phyloP scores from a whole-genome alignment of 2,113 vertebrate species.

The Chaetorhynchus papuensis region DNA sequence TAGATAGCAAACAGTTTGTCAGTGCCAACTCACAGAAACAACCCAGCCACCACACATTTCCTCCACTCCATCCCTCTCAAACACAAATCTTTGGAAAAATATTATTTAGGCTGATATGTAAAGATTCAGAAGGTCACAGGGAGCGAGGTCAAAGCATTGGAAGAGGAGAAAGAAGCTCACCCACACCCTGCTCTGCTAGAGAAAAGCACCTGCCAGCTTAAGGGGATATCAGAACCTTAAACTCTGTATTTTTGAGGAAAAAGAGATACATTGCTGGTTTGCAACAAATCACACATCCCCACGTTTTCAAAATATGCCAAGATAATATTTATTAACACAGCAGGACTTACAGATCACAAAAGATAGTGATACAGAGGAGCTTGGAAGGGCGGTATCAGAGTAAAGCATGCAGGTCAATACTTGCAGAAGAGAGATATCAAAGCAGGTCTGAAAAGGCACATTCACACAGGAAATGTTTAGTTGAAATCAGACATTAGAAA shows the following conservation, averaged over 20 bases:
- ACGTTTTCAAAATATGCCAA: slow-evolving; percentile 93
- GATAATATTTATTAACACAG: slow-evolving; percentile 98
- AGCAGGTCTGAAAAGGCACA: slow-evolving; percentile 92
- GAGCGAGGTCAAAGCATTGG: neutral
- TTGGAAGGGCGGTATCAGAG: slow-evolving; percentile 67
- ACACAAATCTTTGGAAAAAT: neutral
- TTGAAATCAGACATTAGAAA: slow-evolving; percentile 74
- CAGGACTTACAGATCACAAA: slow-evolving; percentile 92
- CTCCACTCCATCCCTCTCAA: neutral
- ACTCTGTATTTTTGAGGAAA: neutral
- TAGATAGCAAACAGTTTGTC: neutral
- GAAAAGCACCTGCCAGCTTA: neutral
- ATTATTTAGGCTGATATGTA: neutral
- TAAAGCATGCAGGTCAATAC: slow-evolving; percentile 79
- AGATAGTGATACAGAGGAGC: slow-evolving; percentile 88
- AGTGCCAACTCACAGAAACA: neutral
- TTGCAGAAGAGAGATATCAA: slow-evolving; percentile 76
- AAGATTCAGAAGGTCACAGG: neutral
- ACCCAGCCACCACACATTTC: neutral
- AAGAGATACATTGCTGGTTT: slow-evolving; percentile 35
- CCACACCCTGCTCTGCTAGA: neutral
- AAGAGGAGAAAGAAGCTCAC: neutral
- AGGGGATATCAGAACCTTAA: slow-evolving; percentile 55
- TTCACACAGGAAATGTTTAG: slow-evolving; percentile 88
- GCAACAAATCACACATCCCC: slow-evolving; percentile 81